Evolutionary conservation across 1,140 invertebrate genomes (phyloP).

Genomic region (Bombus confusus): DNA sequence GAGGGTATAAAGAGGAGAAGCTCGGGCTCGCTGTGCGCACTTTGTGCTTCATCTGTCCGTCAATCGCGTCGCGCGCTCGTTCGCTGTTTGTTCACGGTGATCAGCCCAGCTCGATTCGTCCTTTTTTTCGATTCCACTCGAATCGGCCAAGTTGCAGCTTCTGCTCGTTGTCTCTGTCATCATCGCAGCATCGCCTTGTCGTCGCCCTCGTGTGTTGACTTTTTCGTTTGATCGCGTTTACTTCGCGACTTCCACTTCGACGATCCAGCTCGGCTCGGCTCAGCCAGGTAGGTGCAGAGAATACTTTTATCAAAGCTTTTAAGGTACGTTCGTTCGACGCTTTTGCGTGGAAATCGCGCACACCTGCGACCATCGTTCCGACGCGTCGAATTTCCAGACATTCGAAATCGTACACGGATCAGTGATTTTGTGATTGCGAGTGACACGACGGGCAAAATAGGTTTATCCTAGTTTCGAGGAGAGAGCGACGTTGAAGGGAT

Average conservation of each 20-base stretch:
- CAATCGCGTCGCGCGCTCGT: constrained; percentile 51
- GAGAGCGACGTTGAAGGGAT: too few species aligned
- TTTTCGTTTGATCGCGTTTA: neutral
- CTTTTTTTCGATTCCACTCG: neutral
- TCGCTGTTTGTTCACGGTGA: constrained; percentile 8
- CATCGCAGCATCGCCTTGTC: neutral
- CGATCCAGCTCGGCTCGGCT: neutral
- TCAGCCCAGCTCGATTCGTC: neutral
- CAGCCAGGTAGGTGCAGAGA: constrained; percentile 12
- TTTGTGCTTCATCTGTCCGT: constrained; percentile 79
- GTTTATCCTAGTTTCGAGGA: neutral
- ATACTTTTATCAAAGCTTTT: neutral
- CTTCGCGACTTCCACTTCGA: neutral
- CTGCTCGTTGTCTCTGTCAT: neutral
- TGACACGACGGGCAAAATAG: neutral
- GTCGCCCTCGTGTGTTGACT: too few species aligned
- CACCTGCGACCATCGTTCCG: too few species aligned
- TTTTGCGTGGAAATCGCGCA: too few species aligned
- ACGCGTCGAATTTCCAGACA: too few species aligned
- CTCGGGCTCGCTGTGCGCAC: constrained; percentile 73
- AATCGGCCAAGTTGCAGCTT: neutral
- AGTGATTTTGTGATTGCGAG: neutral
- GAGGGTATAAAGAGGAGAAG: constrained; percentile 78
- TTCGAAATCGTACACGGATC: too few species aligned
- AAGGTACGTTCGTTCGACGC: too few species aligned